These are phyloP conservation scores for Aporophyla nigra DNA, from an alignment of 2,888 invertebrate genomes.

Conservation along the genomic window DNA sequence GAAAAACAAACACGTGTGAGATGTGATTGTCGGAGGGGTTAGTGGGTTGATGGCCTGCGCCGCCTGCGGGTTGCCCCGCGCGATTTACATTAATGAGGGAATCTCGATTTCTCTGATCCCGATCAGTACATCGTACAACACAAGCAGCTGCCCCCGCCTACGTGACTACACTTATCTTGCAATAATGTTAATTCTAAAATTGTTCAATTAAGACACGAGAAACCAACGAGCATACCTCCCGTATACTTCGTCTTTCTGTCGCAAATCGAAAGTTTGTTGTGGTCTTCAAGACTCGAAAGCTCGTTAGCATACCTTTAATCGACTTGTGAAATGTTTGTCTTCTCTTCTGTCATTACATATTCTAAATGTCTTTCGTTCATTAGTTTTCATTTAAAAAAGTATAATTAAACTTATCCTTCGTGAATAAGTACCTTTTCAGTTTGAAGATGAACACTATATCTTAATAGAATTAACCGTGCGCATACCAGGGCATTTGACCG, in stretches of 20 bases:
- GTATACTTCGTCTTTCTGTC: conserved; percentile 68
- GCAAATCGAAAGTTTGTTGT: conserved; percentile 61
- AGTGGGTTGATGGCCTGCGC: conserved; percentile 84
- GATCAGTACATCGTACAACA: conserved; percentile 79
- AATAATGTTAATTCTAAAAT: conserved; percentile 75
- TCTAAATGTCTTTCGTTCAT: conserved; percentile 39
- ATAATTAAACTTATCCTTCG: conserved; percentile 22
- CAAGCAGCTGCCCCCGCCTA: conserved; percentile 78
- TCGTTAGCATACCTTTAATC: conserved; percentile 69
- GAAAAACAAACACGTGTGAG: conserved; percentile 62
- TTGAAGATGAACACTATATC: conserved; percentile 9
- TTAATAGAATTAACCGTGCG: conserved; percentile 19
- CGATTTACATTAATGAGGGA: conserved; percentile 87
- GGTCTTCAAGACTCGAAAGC: conserved; percentile 65
- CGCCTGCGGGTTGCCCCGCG: conserved; percentile 72
- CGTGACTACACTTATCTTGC: conserved; percentile 75
- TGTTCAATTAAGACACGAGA: conserved; percentile 77
- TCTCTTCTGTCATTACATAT: conserved; percentile 17
- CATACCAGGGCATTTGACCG: conserved; percentile 47
- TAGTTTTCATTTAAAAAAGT: conserved; percentile 27
- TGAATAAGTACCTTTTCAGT: conserved; percentile 16
- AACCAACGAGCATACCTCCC: conserved; percentile 69
- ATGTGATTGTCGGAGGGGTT: conserved; percentile 80
- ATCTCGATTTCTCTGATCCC: conserved; percentile 85
- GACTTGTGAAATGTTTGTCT: conserved; percentile 47